A percentile compares a stretch with the other conserved stretches of the same genome.
These are phyloP conservation scores for Ptiloglossa arizonensis DNA, from an alignment of 1,140 invertebrate species.

Conservation along the genomic window DNA sequence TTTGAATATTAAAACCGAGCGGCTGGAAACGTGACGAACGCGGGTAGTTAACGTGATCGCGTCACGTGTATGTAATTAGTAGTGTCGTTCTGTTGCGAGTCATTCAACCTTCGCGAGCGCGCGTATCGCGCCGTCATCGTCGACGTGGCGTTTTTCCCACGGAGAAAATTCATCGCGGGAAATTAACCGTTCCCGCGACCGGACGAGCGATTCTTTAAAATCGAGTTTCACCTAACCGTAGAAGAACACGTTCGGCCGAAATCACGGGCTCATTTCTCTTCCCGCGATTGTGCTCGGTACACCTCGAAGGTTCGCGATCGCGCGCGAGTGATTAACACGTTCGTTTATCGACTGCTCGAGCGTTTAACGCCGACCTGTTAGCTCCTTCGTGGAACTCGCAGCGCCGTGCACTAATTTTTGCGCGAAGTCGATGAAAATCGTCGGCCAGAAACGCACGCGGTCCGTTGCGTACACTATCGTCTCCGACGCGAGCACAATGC, in stretches of 20 bases:
- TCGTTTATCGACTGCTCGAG: not conserved
- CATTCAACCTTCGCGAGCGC: conserved; percentile 43
- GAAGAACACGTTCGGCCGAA: too few species aligned
- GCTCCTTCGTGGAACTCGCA: not conserved
- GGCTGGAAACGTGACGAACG: not conserved
- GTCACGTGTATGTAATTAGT: conserved; percentile 46
- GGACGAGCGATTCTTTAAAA: not conserved
- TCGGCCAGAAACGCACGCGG: too few species aligned
- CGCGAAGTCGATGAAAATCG: not conserved
- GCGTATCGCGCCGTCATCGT: conserved; percentile 1
- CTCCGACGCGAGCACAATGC: too few species aligned
- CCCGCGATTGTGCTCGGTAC: not conserved
- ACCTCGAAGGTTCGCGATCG: not conserved
- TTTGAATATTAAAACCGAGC: not conserved
- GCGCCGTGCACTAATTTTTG: conserved; percentile 2
- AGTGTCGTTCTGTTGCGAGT: conserved; percentile 41
- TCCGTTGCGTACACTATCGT: too few species aligned
- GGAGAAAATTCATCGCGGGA: not conserved
- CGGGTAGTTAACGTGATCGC: not conserved
- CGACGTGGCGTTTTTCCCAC: conserved; percentile 2
- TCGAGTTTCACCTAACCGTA: not conserved
- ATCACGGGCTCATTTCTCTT: not conserved
- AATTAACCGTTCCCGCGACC: not conserved
- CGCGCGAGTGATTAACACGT: not conserved
- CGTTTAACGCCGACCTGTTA: conserved; percentile 5